These are phyloP conservation scores for Leptopilina myrica DNA, from an alignment of 2,888 invertebrate species.

Conservation along the genomic window DNA sequence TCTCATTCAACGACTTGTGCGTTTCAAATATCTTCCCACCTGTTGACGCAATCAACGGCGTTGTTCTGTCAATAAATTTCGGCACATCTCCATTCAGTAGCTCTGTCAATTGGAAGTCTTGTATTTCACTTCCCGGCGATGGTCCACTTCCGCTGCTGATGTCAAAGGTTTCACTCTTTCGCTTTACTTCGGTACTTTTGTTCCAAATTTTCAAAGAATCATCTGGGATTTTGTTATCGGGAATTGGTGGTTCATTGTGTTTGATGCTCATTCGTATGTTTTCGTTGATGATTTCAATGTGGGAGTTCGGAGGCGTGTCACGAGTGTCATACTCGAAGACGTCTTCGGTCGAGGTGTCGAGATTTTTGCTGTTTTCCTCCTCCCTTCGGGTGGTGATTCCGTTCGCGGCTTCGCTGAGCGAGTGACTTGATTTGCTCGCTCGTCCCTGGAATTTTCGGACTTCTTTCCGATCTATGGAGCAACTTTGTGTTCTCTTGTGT, in stretches of 20 bases:
- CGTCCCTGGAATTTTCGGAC: conserved; percentile 64
- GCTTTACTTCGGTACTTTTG: conserved; percentile 66
- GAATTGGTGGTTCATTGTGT: conserved; percentile 61
- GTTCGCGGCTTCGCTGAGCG: conserved; percentile 66
- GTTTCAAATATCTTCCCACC: conserved; percentile 66
- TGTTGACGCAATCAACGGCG: conserved; percentile 54
- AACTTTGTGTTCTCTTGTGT: conserved; percentile 77
- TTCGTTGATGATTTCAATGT: conserved; percentile 68
- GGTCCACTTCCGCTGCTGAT: conserved; percentile 72
- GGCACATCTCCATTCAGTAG: conserved; percentile 60
- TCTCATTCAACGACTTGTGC: conserved; percentile 69
- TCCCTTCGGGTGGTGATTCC: too few species aligned
- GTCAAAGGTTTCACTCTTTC: conserved; percentile 74
- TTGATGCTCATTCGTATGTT: conserved; percentile 63
- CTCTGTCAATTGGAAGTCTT: conserved; percentile 68
- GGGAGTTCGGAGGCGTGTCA: conserved; percentile 74
- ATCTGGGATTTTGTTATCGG: conserved; percentile 49
- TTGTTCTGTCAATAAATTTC: conserved; percentile 50
- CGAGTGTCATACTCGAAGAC: conserved; percentile 69
- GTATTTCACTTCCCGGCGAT: conserved; percentile 69
- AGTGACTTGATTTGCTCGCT: conserved; percentile 70
- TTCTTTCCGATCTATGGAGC: conserved; percentile 74
- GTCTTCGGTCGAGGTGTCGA: conserved; percentile 69
- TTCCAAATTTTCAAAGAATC: conserved; percentile 72
- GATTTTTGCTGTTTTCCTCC: conserved; percentile 59